Conservation (phyloP, 2,113 vertebrate species). For the Muntiacus muntjak region DNA sequence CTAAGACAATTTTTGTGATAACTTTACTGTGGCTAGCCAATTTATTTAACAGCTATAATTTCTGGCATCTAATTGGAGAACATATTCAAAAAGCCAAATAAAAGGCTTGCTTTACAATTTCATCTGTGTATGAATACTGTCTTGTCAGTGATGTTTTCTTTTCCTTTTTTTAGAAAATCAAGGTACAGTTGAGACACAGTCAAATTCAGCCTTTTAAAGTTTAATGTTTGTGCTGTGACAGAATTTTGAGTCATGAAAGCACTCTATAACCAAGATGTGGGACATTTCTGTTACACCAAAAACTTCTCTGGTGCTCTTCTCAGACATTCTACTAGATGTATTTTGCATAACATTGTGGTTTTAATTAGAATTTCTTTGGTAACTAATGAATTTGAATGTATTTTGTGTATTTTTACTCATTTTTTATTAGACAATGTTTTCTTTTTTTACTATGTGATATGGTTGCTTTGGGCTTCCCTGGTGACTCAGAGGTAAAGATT, state of each 20-base stretch:
- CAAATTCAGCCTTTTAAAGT: not conserved
- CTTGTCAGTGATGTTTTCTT: not conserved
- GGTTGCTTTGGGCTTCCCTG: not conserved
- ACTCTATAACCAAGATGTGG: not conserved
- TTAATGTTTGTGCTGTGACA: not conserved
- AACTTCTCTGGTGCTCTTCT: not conserved
- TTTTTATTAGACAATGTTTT: not conserved
- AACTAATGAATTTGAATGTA: not conserved
- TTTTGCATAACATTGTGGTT: not conserved
- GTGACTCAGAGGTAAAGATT: not conserved
- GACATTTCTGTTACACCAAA: not conserved
- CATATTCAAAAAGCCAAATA: constrained; percentile 51
- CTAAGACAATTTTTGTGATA: not conserved
- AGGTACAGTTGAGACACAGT: not conserved
- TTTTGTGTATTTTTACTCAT: not conserved
- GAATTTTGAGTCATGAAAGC: not conserved
- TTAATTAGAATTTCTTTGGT: not conserved
- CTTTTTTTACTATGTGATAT: not conserved
- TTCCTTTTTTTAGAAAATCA: not conserved
- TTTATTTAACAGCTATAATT: constrained; percentile 49
- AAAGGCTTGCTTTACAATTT: constrained; percentile 27
- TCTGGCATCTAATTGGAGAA: constrained; percentile 52
- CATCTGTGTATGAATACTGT: not conserved
- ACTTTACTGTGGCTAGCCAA: constrained; percentile 22
- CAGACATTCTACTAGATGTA: not conserved